A percentile compares a stretch with the other conserved stretches of the same genome.
Conservation (phyloP, 2,113 vertebrate genomes). For the Noturus placidus region DNA sequence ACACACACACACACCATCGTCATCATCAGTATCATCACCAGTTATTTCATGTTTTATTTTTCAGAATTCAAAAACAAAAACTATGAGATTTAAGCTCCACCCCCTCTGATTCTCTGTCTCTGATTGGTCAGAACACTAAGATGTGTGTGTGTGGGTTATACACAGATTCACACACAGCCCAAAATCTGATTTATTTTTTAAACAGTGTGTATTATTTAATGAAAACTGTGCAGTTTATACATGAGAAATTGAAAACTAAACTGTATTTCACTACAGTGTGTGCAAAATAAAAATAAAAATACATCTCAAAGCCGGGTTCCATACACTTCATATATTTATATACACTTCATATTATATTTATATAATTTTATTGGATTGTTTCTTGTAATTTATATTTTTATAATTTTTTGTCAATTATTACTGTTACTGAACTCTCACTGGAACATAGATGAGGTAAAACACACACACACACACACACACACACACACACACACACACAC, state of each 20-base stretch:
- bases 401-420: no score
- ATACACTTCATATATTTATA: no score
- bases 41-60: not conserved
- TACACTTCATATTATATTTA: no score
- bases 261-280: no score
- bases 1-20: not conserved
- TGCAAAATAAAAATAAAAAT: no score
- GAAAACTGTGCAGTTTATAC: not conserved
- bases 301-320: no score
- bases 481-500: slow-evolving; percentile 48
- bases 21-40: not conserved
- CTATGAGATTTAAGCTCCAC: not conserved
- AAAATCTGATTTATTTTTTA: not conserved
- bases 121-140: not conserved
- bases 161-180: not conserved
- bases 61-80: not conserved
- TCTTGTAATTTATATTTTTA: no score
- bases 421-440: no score
- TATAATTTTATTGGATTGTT: no score
- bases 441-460: no score
- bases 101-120: not conserved
- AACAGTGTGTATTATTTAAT: not conserved
- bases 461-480: no score
- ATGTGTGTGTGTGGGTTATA: not conserved
- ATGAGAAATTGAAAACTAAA: no score